phyloP scores from a whole-genome alignment of 2,113 vertebrate genomes.

The Lepidothrix coronata region DNA sequence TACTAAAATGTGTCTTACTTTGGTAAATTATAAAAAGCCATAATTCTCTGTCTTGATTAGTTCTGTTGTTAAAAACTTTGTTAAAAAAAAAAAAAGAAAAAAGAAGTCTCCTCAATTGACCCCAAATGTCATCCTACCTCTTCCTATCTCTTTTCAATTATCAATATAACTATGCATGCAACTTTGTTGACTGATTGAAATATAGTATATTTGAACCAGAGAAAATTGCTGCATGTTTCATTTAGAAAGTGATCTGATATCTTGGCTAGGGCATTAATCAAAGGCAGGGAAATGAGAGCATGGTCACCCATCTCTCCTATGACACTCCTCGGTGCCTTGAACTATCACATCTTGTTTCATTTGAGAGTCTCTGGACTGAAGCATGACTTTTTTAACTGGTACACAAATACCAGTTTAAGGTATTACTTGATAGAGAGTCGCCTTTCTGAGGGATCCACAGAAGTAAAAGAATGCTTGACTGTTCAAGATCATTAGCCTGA shows the following conservation, averaged over 20 bases:
- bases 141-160: neutral
- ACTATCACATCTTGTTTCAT: rapidly evolving
- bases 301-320: rapidly evolving
- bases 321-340: neutral
- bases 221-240: neutral
- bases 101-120: neutral
- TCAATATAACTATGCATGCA: neutral
- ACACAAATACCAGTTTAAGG: neutral
- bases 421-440: neutral
- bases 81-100: neutral
- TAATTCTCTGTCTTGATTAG: neutral
- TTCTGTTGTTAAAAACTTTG: neutral
- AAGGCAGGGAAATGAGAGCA: neutral
- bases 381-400: neutral
- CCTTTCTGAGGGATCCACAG: neutral
- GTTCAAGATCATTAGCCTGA: neutral
- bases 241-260: neutral
- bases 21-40: neutral
- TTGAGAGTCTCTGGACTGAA: neutral
- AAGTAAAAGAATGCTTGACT: neutral
- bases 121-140: neutral
- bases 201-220: neutral
- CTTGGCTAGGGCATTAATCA: neutral
- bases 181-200: neutral
- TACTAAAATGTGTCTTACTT: neutral